Evolutionary conservation across 2,113 vertebrate genomes (phyloP), one percentile per base, ranked within the genome.

Genomic region (Salvelinus alpinus): DNA sequence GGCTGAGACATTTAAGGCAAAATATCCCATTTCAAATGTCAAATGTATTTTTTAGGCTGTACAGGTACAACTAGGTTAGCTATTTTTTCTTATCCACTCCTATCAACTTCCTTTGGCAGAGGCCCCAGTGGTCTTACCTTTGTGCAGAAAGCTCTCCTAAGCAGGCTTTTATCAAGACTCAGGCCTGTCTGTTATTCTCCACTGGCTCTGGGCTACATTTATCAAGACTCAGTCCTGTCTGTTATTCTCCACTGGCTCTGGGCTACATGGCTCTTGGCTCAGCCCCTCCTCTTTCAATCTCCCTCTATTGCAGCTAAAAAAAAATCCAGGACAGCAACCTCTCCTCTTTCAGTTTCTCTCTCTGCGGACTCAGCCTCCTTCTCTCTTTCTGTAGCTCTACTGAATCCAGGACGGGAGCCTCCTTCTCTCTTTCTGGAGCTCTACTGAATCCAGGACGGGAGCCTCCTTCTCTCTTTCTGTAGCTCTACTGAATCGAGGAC

Each of bases 91-190:
- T 38, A 38, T 38, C 8, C 38, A 38, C 0, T 38, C 1, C 38
- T 38, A 38, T 79, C 70, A 69, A 24, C 25, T 69, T 64, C 71
- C n/a, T 76, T 68, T 16, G 71, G 44, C 31, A n/a, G 65, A 34
- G 5, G 31, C 31, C n/a, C 57, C 29, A 16, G 70, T 7, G 20
- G 70, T 84, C 91, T 91, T 90, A 92, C 91, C 90, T 91, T 75
- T 72, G 75, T 18, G 75, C 64, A 25, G 79, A 80, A 80, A 74
- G 84, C 83, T 86, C 85, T 82, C 66, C 76, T 76, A 79, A 64
- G 22, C 4, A 57, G 27, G 14, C 20, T 85, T 70, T 85, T 80
- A 84, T 83, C 59, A 51, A 75, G 18, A 22, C 78, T 86, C 84
- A 85, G 83, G 74, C 83, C 80, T 86, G 68, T 73, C n/a, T 64